Conservation (phyloP, 1,140 invertebrate species). For the Saccostrea glomerata region DNA sequence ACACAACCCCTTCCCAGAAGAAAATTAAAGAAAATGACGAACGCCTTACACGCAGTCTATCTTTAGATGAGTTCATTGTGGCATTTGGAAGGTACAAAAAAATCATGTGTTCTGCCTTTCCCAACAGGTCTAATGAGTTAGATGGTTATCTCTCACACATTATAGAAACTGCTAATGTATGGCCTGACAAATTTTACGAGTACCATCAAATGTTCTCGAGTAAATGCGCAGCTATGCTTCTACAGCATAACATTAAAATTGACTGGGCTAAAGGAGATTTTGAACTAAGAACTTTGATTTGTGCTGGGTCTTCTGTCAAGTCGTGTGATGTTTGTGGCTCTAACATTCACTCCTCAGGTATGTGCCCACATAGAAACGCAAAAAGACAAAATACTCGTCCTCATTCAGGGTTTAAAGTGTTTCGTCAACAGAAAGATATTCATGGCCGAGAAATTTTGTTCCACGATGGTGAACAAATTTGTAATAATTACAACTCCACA, state of each 20-base stretch:
- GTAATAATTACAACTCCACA: conserved; percentile 37
- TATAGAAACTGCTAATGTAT: conserved; percentile 41
- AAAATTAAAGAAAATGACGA: conserved; percentile 22
- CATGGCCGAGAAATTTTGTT: not conserved
- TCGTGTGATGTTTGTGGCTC: conserved; percentile 18
- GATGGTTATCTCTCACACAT: conserved; percentile 46
- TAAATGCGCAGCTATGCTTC: conserved; percentile 37
- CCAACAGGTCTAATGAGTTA: too few species aligned
- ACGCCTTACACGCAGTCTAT: not conserved
- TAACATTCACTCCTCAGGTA: conserved; percentile 31
- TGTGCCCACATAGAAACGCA: conserved; percentile 4
- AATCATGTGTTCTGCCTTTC: too few species aligned
- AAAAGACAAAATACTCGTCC: not conserved
- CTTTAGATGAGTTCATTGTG: too few species aligned
- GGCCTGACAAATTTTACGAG: conserved; percentile 50
- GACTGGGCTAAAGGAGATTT: too few species aligned
- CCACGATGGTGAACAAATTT: conserved; percentile 1
- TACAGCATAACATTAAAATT: not conserved
- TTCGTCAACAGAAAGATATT: not conserved
- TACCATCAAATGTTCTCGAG: conserved; percentile 49
- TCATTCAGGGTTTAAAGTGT: too few species aligned
- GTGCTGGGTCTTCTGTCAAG: not conserved
- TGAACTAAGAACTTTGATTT: not conserved
- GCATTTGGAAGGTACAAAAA: not conserved
- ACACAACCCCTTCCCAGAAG: not conserved